These are phyloP conservation scores for Aquatica leii DNA, from an alignment of 2,888 invertebrate species.

Conservation along the genomic window DNA sequence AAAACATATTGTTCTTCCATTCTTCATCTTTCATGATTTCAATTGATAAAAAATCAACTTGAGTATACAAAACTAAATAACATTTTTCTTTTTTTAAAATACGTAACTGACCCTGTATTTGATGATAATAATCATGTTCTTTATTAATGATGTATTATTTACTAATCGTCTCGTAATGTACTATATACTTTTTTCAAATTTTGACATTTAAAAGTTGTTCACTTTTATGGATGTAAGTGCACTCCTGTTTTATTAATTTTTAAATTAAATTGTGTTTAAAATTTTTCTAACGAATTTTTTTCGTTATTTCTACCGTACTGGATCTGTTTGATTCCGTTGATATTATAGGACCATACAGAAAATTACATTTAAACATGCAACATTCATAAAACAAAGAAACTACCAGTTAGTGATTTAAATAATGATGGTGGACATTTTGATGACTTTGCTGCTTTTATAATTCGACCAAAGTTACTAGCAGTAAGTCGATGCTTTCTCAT, in stretches of 20 bases:
- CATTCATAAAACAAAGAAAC: background rate
- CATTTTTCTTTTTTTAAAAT: no score
- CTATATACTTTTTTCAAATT: background rate
- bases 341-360: background rate
- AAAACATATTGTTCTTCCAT: background rate
- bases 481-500: background rate
- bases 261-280: background rate
- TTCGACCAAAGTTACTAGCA: slow-evolving; percentile 2
- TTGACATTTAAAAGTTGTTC: background rate
- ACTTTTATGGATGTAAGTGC: no score
- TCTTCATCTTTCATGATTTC: background rate
- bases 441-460: background rate
- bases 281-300: background rate
- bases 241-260: background rate
- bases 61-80: no score
- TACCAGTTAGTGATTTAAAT: background rate
- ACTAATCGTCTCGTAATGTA: background rate
- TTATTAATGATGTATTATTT: no score
- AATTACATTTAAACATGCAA: background rate
- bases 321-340: background rate
- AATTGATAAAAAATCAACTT: background rate
- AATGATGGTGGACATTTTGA: background rate
- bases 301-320: background rate
- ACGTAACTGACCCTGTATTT: background rate
- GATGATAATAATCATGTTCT: no score